Evolutionary conservation across 2,113 vertebrate genomes (phyloP).

Genomic region (Campylomormyrus tamandua): DNA sequence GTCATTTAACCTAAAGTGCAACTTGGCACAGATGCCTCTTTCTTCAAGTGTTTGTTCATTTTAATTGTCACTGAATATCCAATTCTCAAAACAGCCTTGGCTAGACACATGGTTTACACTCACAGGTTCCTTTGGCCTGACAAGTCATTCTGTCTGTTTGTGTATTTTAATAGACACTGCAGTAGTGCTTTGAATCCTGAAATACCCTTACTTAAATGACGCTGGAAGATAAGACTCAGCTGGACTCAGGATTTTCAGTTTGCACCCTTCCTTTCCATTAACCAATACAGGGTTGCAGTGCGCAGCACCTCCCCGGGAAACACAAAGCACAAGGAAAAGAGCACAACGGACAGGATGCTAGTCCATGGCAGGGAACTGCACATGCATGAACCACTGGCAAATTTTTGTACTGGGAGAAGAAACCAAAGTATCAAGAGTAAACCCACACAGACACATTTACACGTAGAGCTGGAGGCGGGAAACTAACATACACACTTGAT

Average conservation of each 20-base stretch:
- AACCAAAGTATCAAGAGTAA: not conserved
- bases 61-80: not conserved
- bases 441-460: not conserved
- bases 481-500: not conserved
- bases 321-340: not conserved
- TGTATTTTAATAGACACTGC: not conserved
- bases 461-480: not conserved
- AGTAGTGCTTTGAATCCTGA: not conserved
- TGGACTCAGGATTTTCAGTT: not conserved
- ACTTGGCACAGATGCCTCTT: not conserved
- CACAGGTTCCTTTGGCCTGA: not conserved
- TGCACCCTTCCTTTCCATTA: not conserved
- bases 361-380: not conserved
- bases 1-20: conserved; percentile 3
- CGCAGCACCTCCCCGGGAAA: not conserved
- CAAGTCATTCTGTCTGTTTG: not conserved
- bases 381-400: not conserved
- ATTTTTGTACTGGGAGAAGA: not conserved
- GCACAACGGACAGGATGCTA: not conserved
- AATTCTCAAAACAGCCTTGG: not conserved
- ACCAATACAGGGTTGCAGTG: not conserved
- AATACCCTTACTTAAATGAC: not conserved
- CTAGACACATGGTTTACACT: not conserved
- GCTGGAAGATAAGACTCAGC: not conserved
- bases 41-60: not conserved